Percentiles rank a stretch among this genome's conserved stretches.
phyloP scores from a whole-genome alignment of 2,888 invertebrate species.

The Acrobasis suavella region DNA sequence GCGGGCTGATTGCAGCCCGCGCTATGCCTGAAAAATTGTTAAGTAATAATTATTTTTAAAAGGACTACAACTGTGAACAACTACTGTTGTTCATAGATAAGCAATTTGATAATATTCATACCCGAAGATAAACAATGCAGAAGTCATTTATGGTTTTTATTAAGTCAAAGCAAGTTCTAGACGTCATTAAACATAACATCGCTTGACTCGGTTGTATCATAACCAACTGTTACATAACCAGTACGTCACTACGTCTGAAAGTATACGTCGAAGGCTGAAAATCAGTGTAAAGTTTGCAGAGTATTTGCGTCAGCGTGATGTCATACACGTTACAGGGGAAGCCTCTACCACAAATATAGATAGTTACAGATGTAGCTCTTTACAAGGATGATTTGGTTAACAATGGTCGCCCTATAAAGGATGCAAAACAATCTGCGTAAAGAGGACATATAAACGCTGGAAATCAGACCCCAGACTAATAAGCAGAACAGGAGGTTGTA shows the following conservation, averaged over 20 bases:
- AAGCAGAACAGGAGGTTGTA: too few relatives aligned
- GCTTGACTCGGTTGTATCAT: background rate
- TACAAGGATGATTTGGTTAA: background rate
- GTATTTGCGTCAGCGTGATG: background rate
- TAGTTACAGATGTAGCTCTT: background rate
- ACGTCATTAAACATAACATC: background rate
- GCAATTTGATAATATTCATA: background rate
- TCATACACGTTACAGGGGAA: constrained; percentile 17
- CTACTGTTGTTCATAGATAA: too few relatives aligned
- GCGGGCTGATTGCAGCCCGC: too few relatives aligned
- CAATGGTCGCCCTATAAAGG: too few relatives aligned
- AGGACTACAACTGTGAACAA: too few relatives aligned
- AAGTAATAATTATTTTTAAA: too few relatives aligned
- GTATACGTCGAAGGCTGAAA: constrained; percentile 8
- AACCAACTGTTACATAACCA: background rate
- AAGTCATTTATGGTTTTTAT: background rate
- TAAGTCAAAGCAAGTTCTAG: background rate
- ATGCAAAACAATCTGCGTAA: too few relatives aligned
- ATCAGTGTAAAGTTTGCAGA: constrained; percentile 9
- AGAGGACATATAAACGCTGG: too few relatives aligned
- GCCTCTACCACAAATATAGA: constrained; percentile 6
- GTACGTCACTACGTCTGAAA: constrained; percentile 2
- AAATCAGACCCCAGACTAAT: too few relatives aligned
- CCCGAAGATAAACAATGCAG: background rate
- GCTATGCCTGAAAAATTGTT: too few relatives aligned